Percentiles rank a stretch among this genome's conserved stretches.
phyloP scores from a whole-genome alignment of 2,797 vertebrate species.

The Chiloscyllium punctatum region DNA sequence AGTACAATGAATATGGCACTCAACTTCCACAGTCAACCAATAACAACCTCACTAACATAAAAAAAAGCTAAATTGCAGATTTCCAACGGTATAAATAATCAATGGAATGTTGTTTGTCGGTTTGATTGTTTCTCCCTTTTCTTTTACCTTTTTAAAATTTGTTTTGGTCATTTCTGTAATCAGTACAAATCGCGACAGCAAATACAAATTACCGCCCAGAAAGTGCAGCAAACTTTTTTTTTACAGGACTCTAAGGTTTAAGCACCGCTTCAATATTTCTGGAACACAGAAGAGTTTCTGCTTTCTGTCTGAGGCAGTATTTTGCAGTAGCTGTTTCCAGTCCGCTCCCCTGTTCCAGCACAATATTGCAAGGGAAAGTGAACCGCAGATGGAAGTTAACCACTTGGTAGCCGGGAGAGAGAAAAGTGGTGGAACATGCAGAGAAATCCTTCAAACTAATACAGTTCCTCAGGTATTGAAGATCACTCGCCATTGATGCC shows the following conservation, averaged over 20 bases:
- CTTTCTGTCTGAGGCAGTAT: background rate
- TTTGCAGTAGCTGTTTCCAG: background rate
- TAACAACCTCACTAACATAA: background rate
- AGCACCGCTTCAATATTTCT: background rate
- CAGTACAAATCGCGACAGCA: background rate
- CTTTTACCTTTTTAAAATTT: background rate
- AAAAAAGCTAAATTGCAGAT: background rate
- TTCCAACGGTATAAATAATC: background rate
- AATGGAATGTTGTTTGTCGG: background rate
- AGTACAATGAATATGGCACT: too few species aligned
- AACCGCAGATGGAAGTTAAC: background rate
- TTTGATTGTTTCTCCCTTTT: background rate
- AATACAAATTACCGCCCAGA: background rate
- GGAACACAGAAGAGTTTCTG: background rate
- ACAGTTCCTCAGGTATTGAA: background rate
- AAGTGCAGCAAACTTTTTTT: background rate
- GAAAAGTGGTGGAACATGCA: background rate
- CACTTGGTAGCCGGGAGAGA: too few species aligned
- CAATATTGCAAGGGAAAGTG: background rate
- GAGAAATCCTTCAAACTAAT: background rate
- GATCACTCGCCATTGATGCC: background rate
- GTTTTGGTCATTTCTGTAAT: background rate
- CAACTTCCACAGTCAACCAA: background rate
- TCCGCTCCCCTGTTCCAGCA: background rate
- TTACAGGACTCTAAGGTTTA: background rate